Evolutionary conservation across 2,797 vertebrate species (phyloP).

Genomic region (Crenichthys baileyi): DNA sequence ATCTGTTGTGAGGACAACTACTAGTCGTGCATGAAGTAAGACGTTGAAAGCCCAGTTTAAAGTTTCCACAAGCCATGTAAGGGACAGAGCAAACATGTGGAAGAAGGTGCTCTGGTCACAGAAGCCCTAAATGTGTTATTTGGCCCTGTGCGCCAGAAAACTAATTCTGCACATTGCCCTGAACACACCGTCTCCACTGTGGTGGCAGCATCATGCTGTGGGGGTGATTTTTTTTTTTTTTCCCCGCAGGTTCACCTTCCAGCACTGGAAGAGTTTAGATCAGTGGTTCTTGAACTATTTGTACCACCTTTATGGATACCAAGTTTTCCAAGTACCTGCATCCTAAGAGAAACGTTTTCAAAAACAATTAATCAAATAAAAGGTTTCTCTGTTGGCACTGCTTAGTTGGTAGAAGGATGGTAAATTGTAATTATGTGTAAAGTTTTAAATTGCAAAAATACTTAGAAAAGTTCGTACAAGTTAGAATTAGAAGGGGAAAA

Average conservation of each 20-base stretch:
- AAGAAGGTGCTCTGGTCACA: too few relatives aligned
- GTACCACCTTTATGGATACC: neutral
- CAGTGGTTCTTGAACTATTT: neutral
- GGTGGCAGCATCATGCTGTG: neutral
- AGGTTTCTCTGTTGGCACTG: neutral
- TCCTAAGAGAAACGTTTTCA: neutral
- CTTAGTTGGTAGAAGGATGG: neutral
- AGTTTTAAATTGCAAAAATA: neutral
- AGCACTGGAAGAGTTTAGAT: neutral
- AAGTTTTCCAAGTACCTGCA: neutral
- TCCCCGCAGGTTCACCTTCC: too few relatives aligned
- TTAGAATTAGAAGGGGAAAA: too few relatives aligned
- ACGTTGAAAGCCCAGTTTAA: neutral
- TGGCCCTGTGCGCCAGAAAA: too few relatives aligned
- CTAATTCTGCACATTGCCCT: too few relatives aligned
- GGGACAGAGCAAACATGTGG: too few relatives aligned
- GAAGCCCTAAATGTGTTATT: too few relatives aligned
- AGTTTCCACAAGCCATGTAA: neutral
- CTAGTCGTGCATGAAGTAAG: neutral
- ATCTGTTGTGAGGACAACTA: too few relatives aligned
- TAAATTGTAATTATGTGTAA: neutral
- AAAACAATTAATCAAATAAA: too few relatives aligned
- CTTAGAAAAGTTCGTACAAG: too few relatives aligned
- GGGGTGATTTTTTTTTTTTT: neutral
- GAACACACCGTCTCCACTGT: too few relatives aligned